Base-by-base conservation (phyloP, 2,113 vertebrate species). In the Pandion haliaetus region DNA sequence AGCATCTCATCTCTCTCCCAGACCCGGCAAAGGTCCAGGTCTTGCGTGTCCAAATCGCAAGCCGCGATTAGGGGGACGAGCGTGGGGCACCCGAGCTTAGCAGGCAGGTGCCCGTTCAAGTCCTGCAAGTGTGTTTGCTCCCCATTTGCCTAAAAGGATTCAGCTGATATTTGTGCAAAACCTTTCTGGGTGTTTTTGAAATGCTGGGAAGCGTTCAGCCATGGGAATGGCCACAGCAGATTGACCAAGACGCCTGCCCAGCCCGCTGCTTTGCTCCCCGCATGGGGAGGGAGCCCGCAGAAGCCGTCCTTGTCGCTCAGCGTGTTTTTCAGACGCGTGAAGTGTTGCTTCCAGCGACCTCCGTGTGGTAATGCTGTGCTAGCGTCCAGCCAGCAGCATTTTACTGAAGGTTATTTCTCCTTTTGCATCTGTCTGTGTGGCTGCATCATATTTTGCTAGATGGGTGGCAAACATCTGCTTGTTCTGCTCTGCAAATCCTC, bases 221-320 rank as follows among this genome's bases (percentile, higher is more conserved):
- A 0, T 13, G 52, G 59, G 82, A 61, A 26, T 3, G 52, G 44
- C 38, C 16, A 0, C 16, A 6, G 66, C 1, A 8, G 44, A 16
- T 34, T 2, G 2, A 5, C 44, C 29, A 0, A 8, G 25, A 2
- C 1, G 1, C 20, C 29, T 34, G 25, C n/a, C 34, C 61, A n/a
- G 24, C 76, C 67, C 2, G 0, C 19, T 20, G 32, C 59, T 21
- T 24, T 7, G 36, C 36, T 79, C 52, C 65, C 36, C 32, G 0
- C 4, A 2, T 15, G 13, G 21, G 49, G 21, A 36, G 42, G 57
- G 49, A 78, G 82, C 58, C 36, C 4, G 1, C n/a, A 17, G 83
- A 16, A 73, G 62, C 54, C 3, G 0, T 42, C n/a, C 65, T 38
- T 6, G 29, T 31, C 5, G 3, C 31, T 62, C 40, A 12, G 44